Percentiles rank a stretch among this genome's conserved stretches.
Evolutionary conservation across 2,888 invertebrate species (phyloP).

Genomic region (Andrena flavipes): DNA sequence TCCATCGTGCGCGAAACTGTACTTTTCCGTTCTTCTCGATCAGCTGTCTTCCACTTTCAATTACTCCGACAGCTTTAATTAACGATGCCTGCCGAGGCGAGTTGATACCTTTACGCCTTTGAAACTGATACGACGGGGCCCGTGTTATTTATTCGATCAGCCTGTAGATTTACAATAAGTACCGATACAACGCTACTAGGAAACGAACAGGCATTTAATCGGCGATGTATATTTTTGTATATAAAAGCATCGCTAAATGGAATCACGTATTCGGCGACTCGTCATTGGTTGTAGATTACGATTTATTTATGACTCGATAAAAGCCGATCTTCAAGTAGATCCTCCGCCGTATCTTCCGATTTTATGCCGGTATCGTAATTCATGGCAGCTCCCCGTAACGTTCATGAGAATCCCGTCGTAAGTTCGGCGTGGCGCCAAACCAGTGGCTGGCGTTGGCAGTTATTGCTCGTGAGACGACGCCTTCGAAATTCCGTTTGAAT

Average conservation of each 20-base stretch:
- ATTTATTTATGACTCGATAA: constrained; percentile 57
- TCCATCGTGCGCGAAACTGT: constrained; percentile 82
- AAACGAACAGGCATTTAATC: constrained; percentile 48
- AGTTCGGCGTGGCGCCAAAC: background rate
- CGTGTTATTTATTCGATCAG: background rate
- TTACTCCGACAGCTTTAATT: constrained; percentile 34
- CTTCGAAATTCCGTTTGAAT: constrained; percentile 40
- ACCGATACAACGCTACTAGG: background rate
- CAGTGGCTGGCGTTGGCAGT: constrained; percentile 23
- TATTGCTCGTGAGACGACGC: background rate
- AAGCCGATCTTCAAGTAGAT: constrained; percentile 37
- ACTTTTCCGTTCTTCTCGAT: constrained; percentile 21
- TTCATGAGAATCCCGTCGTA: constrained; percentile 25
- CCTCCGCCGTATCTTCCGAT: background rate
- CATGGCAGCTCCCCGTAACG: background rate
- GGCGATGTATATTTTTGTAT: constrained; percentile 45
- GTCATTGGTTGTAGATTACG: constrained; percentile 70
- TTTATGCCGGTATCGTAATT: constrained; percentile 23
- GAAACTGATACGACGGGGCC: constrained; percentile 5
- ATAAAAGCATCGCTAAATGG: constrained; percentile 50
- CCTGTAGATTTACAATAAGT: background rate
- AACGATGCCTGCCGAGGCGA: constrained; percentile 50
- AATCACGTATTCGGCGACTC: constrained; percentile 71
- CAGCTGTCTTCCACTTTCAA: constrained; percentile 54
- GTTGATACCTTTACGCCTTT: constrained; percentile 29